Base-by-base conservation (phyloP, 37 sponge, comb jelly and placozoan genomes). In the Ianthella basta region DNA sequence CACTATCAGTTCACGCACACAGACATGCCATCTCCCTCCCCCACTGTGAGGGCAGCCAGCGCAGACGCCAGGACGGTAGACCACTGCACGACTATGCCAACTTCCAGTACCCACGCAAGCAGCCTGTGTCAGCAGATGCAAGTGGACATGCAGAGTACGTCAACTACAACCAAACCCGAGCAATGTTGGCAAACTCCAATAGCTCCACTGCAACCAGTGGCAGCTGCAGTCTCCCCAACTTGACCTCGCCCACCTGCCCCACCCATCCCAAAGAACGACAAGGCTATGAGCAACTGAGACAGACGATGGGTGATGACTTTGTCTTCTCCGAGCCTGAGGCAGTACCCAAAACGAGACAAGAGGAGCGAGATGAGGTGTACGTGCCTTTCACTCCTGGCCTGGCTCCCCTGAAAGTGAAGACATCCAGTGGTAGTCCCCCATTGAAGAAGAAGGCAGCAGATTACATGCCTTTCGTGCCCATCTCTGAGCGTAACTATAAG, bases 381-480 rank as follows among this genome's bases (percentile, higher is more conserved):
- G 78, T 75, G 53, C 78, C 78, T 14, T 75, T 75, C 25, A 50
- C 21, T 23, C 78, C 78, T 19, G 78, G 78, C 8, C 50, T 10
- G 3, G 16, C 37, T 40, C 50, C 50, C 41, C 54, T 53, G 1
- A 14, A 24, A 14, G 78, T 75, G 54, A 12, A 75, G 78, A 27
- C 14, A 4, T 27, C 24, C 5, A 2, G 64, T 13, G 29, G 29
- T 12, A 61, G 64, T 27, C 64, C 64, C 24, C 64, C 64, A 29
- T 5, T 29, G 24, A 75, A 24, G 54, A 72, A 37, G 40, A 75
- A 75, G 16, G 78, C 78, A 41, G 78, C 78, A 1, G 78, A 75
- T 75, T 75, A 75, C 78, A 40, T 36, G 37, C 78, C 78, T 13
- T 75, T 75, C 10, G 53, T 75, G 33, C 78, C 78, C 1, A 39